Base-by-base conservation (phyloP, 2,113 vertebrate genomes). In the Sclerurus mexicanus region DNA sequence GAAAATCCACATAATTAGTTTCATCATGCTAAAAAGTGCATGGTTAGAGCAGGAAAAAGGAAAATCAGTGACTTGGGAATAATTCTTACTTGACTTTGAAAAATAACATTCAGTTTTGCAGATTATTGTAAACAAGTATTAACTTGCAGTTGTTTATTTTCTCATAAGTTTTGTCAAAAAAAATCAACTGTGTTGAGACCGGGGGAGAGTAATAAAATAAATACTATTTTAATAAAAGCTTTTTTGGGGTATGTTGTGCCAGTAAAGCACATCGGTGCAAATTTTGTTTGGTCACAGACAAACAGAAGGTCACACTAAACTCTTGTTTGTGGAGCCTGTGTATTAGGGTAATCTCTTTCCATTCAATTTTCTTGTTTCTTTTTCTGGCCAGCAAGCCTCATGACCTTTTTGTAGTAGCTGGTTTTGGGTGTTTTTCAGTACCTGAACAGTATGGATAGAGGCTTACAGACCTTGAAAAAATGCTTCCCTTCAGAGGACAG, bases 181-280 rank as follows among this genome's bases (percentile, higher is more conserved):
- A 0, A 42, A 42, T 4, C 14, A 66, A 8, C 33, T n/a, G 3
- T 42, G 10, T 77, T 77, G 23, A 33, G 52, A 2, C 5, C 4
- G n/a, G 5, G 59, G 7, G 2, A 35, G 2, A 33, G 7, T 50
- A 73, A 46, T 53, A 49, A 53, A 68, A 22, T 46, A 6, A 18
- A 17, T 40, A 5, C 30, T 81, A 0, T 47, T 89, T 75, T 53
- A 82, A 35, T 42, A 35, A 72, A 63, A 14, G 23, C 6, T 67
- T 71, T 33, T 25, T 52, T 79, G 85, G 33, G 2, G 16, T 72
- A 30, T 64, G 3, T 85, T 85, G 14, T 83, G 12, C 19, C 27
- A n/a, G 21, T 47, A 68, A 35, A 10, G 80, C 6, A 25, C 4
- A 5, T 42, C 4, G 6, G 14, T 66, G 44, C 33, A 72, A 46